Conservation (phyloP, 2,888 invertebrate genomes). For the Clistopyga incitator region DNA sequence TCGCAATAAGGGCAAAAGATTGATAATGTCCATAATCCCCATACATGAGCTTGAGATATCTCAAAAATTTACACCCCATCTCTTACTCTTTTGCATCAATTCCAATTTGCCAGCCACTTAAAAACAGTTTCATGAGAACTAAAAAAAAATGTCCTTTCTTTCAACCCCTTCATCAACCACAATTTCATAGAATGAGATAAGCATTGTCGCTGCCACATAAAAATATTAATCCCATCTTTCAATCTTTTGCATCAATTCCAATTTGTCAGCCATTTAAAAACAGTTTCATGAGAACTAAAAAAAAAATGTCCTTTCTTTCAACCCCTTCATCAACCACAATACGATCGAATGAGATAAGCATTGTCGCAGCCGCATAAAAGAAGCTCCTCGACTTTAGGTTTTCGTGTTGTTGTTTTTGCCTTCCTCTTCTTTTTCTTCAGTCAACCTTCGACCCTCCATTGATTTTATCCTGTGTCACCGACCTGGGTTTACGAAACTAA, state of each 20-base stretch:
- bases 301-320: too few species aligned
- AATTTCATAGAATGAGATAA: background rate
- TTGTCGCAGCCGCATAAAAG: background rate
- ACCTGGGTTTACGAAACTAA: conserved; percentile 17
- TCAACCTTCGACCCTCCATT: background rate
- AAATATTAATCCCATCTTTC: background rate
- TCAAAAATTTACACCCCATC: too few species aligned
- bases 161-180: too few species aligned
- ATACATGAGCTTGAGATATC: too few species aligned
- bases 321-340: background rate
- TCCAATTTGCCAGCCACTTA: too few species aligned
- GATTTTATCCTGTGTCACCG: conserved; percentile 3
- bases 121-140: too few species aligned
- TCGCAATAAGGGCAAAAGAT: too few species aligned
- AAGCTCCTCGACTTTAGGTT: background rate
- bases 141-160: too few species aligned
- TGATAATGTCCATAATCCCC: too few species aligned
- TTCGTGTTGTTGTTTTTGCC: background rate
- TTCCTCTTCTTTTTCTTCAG: background rate
- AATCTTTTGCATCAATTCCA: background rate
- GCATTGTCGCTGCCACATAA: background rate
- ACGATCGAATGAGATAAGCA: background rate
- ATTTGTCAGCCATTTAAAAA: background rate
- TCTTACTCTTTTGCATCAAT: too few species aligned
- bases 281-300: too few species aligned